phyloP scores from a whole-genome alignment of 1,140 invertebrate species.

The Platyura marginata region DNA sequence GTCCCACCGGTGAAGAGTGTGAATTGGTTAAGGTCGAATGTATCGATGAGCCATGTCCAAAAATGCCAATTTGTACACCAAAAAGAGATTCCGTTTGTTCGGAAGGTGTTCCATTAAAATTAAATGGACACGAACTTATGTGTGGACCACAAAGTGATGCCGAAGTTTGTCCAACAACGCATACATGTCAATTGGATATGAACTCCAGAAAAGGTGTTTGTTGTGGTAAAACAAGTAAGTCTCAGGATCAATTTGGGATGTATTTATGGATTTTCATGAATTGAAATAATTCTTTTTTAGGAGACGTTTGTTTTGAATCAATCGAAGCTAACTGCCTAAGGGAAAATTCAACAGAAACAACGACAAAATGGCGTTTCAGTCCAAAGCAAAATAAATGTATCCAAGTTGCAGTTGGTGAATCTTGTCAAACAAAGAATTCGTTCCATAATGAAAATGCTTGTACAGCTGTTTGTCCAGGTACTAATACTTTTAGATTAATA shows the following conservation, averaged over 20 bases:
- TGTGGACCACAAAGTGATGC: slow-evolving; percentile 48
- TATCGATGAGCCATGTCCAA: slow-evolving; percentile 40
- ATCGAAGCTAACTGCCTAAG: slow-evolving; percentile 35
- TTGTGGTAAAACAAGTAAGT: slow-evolving; percentile 59
- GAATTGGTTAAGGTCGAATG: slow-evolving; percentile 30
- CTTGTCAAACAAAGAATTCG: slow-evolving; percentile 73
- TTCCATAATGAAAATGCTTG: slow-evolving; percentile 72
- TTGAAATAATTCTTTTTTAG: no score
- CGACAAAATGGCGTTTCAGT: slow-evolving; percentile 60
- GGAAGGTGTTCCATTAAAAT: slow-evolving; percentile 37
- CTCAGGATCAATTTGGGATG: no score
- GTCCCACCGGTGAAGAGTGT: slow-evolving; percentile 49
- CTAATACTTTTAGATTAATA: no score
- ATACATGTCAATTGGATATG: slow-evolving; percentile 66
- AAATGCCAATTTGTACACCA: slow-evolving; percentile 59
- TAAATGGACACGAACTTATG: slow-evolving; percentile 35
- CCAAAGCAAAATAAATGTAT: slow-evolving; percentile 55
- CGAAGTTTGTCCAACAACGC: slow-evolving; percentile 57
- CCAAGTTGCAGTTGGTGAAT: slow-evolving; percentile 45
- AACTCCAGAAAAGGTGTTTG: slow-evolving; percentile 61
- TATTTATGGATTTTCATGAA: no score
- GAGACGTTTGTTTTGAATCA: slow-evolving; percentile 66
- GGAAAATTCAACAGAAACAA: slow-evolving; percentile 22
- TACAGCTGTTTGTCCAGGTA: slow-evolving; percentile 57
- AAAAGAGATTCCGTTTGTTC: slow-evolving; percentile 56